These are phyloP conservation scores for Yoshiicerus persimilis DNA, from an alignment of 1,140 invertebrate species.

Conservation along the genomic window DNA sequence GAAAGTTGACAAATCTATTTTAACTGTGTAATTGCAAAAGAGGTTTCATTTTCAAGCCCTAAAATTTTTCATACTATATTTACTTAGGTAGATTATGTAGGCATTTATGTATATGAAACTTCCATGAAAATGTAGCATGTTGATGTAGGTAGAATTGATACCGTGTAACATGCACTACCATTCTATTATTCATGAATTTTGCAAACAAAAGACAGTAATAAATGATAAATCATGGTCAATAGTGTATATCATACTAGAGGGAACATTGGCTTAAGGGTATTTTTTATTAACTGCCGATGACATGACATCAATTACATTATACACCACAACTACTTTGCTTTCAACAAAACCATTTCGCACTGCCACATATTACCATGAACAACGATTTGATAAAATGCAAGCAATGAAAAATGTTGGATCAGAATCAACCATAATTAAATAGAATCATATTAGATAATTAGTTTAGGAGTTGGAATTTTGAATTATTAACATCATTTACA, in stretches of 20 bases:
- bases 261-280: neutral
- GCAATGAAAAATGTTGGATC: neutral
- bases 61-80: no score
- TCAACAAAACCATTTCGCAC: neutral
- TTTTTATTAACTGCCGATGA: neutral
- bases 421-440: neutral
- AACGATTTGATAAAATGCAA: neutral
- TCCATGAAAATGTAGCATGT: neutral
- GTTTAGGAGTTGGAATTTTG: constrained; percentile 8
- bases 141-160: neutral
- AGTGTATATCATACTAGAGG: no score
- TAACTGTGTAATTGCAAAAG: no score
- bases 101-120: neutral
- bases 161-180: neutral
- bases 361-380: neutral
- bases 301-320: neutral
- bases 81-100: no score
- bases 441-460: neutral
- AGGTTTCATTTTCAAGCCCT: no score
- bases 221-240: no score
- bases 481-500: neutral
- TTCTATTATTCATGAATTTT: no score
- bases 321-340: neutral
- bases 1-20: neutral
- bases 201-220: no score